Evolutionary conservation across 2,888 invertebrate species (phyloP).

Genomic region (Bimastos eiseni): DNA sequence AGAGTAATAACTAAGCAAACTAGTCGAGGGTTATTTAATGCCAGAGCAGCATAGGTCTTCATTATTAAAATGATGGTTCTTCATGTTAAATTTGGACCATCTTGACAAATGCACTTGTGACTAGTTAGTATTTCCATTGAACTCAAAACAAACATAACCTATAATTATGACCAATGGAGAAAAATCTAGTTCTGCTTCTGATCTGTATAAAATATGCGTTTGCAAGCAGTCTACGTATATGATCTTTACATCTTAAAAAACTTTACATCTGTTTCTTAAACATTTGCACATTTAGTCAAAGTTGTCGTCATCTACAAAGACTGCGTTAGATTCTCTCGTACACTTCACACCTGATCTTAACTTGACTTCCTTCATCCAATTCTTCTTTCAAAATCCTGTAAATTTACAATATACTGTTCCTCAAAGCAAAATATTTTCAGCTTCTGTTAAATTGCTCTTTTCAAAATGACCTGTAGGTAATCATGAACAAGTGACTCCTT

Average conservation of each 20-base stretch:
- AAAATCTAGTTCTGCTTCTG: neutral
- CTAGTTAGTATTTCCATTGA: neutral
- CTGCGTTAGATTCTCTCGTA: conserved; percentile 20
- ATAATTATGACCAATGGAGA: neutral
- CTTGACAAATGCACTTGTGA: neutral
- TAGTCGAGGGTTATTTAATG: neutral
- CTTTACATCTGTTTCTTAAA: neutral
- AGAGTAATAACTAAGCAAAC: neutral
- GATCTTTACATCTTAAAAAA: neutral
- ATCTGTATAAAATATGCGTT: neutral
- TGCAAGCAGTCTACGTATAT: neutral
- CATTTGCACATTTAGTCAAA: neutral
- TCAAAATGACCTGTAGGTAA: too few species aligned
- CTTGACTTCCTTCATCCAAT: conserved; percentile 9
- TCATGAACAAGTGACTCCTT: neutral
- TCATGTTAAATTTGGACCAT: neutral
- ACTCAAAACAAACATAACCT: neutral
- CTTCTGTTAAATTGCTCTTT: neutral
- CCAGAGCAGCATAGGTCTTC: neutral
- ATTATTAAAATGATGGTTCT: neutral
- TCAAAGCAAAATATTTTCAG: conserved; percentile 1
- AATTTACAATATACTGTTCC: neutral
- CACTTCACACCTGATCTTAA: conserved; percentile 21
- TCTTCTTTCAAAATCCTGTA: conserved; percentile 21
- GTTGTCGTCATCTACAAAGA: too few species aligned